Conservation (phyloP, 2,113 vertebrate genomes). For the Turnix velox region DNA sequence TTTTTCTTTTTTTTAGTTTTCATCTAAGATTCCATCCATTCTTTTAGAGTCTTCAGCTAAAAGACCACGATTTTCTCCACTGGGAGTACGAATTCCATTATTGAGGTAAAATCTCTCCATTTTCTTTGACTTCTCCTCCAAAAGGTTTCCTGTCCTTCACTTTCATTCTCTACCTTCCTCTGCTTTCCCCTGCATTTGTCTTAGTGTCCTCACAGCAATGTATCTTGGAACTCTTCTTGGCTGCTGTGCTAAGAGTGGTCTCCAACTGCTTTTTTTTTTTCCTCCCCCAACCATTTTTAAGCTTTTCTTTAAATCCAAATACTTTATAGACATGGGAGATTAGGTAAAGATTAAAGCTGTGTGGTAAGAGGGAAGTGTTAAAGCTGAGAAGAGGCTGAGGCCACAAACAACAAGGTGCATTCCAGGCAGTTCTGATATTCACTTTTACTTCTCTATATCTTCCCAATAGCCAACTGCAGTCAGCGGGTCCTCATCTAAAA, state of each 20-base stretch:
- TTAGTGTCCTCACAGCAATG: neutral
- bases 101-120: conserved; percentile 14
- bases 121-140: neutral
- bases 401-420: neutral
- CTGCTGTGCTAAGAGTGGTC: neutral
- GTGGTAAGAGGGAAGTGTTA: neutral
- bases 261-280: neutral
- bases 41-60: neutral
- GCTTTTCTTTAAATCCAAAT: neutral
- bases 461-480: neutral
- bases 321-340: neutral
- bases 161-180: neutral
- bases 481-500: neutral
- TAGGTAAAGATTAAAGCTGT: neutral
- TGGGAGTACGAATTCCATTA: conserved; percentile 8
- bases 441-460: neutral
- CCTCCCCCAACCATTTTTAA: neutral
- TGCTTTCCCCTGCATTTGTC: neutral
- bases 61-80: conserved; percentile 2
- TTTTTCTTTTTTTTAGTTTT: neutral
- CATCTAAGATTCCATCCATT: conserved; percentile 42
- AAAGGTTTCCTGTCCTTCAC: neutral
- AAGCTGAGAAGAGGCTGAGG: neutral
- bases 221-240: neutral
- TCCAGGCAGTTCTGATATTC: neutral